A percentile compares a stretch with the other conserved stretches of the same genome.
These are phyloP conservation scores for Dysmachus trigonus DNA, from an alignment of 2,888 invertebrate species.

Conservation along the genomic window DNA sequence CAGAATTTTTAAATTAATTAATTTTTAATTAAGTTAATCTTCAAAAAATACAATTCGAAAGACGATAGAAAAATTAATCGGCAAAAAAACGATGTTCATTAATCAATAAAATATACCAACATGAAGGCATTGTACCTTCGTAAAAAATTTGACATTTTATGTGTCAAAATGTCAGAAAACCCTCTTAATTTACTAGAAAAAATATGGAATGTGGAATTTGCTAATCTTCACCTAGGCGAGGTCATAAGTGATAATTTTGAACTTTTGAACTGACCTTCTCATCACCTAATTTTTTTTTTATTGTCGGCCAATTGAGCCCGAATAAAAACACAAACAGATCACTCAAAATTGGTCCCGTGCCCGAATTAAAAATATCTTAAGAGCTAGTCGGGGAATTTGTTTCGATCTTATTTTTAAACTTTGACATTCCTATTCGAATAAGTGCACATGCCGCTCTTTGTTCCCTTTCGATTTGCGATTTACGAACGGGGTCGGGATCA, in stretches of 20 bases:
- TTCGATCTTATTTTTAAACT: slow-evolving; percentile 28
- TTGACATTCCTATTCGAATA: background rate
- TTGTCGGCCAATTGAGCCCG: background rate
- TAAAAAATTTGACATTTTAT: too few relatives aligned
- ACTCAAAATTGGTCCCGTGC: background rate
- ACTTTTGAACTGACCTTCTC: background rate
- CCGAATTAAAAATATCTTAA: background rate
- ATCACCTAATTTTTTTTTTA: background rate
- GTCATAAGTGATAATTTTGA: background rate
- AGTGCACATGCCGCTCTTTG: background rate
- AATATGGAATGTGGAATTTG: background rate
- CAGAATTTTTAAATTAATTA: too few relatives aligned
- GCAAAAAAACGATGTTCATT: too few relatives aligned
- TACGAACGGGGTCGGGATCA: background rate
- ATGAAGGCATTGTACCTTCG: too few relatives aligned
- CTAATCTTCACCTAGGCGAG: background rate
- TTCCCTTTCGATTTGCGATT: slow-evolving; percentile 4
- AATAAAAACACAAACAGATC: background rate
- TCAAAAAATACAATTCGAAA: too few relatives aligned
- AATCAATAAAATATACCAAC: too few relatives aligned
- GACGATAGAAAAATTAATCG: too few relatives aligned
- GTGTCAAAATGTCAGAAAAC: background rate
- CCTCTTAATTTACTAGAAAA: background rate
- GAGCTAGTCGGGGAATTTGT: background rate
- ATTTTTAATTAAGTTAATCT: too few relatives aligned